phyloP scores from a whole-genome alignment of 2,797 vertebrate genomes.

The Arrhamphus sclerolepis region DNA sequence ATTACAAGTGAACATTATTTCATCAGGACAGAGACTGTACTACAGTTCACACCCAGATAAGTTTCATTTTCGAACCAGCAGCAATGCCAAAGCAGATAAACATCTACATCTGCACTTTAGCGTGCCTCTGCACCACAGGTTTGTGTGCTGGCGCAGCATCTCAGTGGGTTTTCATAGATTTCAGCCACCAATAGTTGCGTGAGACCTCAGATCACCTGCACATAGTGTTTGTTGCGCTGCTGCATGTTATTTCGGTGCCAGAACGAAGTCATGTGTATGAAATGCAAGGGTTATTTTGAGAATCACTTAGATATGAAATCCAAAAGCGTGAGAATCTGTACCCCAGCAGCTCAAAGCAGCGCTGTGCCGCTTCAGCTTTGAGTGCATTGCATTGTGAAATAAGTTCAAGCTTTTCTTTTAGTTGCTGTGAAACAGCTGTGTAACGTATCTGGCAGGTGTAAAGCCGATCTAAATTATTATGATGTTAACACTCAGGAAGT shows the following conservation, averaged over 20 bases:
- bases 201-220: too few relatives aligned
- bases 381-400: background rate
- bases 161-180: background rate
- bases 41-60: too few relatives aligned
- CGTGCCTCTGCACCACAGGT: constrained; percentile 10
- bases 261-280: too few relatives aligned
- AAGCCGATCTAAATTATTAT: background rate
- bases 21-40: too few relatives aligned
- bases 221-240: too few relatives aligned
- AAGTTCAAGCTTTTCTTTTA: background rate
- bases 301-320: too few relatives aligned
- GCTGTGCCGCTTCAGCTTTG: background rate
- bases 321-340: too few relatives aligned
- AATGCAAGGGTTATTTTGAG: too few relatives aligned
- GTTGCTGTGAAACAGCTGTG: background rate
- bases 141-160: background rate
- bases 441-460: background rate
- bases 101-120: background rate
- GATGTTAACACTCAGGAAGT: background rate
- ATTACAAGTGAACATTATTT: too few relatives aligned
- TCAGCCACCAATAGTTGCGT: background rate
- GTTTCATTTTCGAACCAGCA: too few relatives aligned
- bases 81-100: too few relatives aligned
- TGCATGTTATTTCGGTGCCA: too few relatives aligned
- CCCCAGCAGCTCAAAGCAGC: background rate